Evolutionary conservation across 2,113 vertebrate genomes (phyloP).

Genomic region (Pseudorasbora parva): DNA sequence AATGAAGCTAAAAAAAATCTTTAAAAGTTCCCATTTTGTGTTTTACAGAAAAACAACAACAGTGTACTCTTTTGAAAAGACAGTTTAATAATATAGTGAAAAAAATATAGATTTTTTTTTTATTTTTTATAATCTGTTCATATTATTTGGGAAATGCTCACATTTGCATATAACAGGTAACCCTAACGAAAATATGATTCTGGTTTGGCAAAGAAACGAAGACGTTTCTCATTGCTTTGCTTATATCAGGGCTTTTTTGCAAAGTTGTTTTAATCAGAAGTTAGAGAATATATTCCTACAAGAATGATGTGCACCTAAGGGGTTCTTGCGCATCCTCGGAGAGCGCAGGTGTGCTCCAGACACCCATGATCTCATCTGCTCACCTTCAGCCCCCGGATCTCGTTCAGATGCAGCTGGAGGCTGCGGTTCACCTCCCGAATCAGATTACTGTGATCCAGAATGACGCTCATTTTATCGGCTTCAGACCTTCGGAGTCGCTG

Average conservation of each 20-base stretch:
- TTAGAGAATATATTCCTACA: not conserved
- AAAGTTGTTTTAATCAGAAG: not conserved
- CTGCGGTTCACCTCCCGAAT: slow-evolving; percentile 98
- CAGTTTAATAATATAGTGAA: too few relatives aligned
- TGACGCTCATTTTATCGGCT: slow-evolving; percentile 97
- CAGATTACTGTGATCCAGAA: slow-evolving; percentile 96
- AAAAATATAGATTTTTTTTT: too few relatives aligned
- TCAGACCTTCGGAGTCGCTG: slow-evolving; percentile 90
- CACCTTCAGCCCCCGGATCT: slow-evolving; percentile 98
- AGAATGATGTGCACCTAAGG: not conserved
- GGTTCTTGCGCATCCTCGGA: slow-evolving; percentile 53
- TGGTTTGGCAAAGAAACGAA: not conserved
- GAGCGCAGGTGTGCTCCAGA: slow-evolving; percentile 68
- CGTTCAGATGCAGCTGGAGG: slow-evolving; percentile 94
- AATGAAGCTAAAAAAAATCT: not conserved
- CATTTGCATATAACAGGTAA: slow-evolving; percentile 9
- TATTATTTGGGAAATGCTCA: not conserved
- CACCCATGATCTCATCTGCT: slow-evolving; percentile 75
- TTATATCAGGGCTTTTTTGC: not conserved
- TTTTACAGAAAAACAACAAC: not conserved
- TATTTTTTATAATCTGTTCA: not conserved
- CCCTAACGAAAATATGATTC: not conserved
- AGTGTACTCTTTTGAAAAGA: not conserved
- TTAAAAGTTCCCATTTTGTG: not conserved
- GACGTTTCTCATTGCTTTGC: not conserved